Evolutionary conservation across 2,888 invertebrate genomes (phyloP), one percentile per base, ranked within the genome.

Genomic region (Periphyllus acericola): DNA sequence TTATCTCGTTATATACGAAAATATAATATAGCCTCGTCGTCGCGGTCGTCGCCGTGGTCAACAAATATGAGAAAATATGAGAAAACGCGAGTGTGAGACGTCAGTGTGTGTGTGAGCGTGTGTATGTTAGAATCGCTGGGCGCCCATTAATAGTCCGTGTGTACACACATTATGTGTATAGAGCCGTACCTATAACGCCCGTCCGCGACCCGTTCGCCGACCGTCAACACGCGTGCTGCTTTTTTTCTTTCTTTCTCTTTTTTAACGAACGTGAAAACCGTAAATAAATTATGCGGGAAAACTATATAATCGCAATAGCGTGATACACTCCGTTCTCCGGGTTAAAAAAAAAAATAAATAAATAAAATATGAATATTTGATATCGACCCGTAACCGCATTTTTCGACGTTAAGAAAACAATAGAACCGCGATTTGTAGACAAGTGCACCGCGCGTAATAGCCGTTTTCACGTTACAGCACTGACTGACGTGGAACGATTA

Each of bases 241-340:
- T 17, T 46, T 6, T n/a, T 46, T 76, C 8, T 46, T 21, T 46
- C 5, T 75, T 40, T 75, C n/a, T 83, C 14, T 14, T 68, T 46
- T 46, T 83, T 55, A 74, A 25, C 36, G 29, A 66, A 83, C 40
- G 21, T 60, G 66, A 75, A 75, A 75, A 75, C 76, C 83, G 19
- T 83, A 76, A 83, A 83, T 83, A 75, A 66, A 83, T 75, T 83
- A 75, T 66, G 32, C 40, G 32, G 29, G 34, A 46, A 68, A 83
- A 60, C 34, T 60, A 36, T 74, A 83, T 29, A 83, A 83, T 60
- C 74, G 32, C 21, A 75, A 75, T 83, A 21, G 60, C 74, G 83
- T 83, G 83, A 75, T 83, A n/a, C 40, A n/a, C 36, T 34, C n/a
- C 14, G 32, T 40, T 71, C 34, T 82, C n/a, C n/a, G 34, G 29